Evolutionary conservation across 2,113 vertebrate genomes (phyloP), one percentile per base, ranked within the genome.

Genomic region (Egretta garzetta): DNA sequence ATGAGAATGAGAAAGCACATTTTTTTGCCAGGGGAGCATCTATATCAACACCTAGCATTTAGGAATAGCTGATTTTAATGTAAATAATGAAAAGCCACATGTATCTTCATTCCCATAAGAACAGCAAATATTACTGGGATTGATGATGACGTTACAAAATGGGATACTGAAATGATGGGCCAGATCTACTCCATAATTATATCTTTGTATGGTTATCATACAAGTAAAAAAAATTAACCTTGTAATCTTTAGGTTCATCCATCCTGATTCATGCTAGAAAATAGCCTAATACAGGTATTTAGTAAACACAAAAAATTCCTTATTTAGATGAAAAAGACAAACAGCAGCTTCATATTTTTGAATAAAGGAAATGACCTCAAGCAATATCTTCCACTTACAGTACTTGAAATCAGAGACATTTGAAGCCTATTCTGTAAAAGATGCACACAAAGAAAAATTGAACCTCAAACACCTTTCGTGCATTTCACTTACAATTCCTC

Each of bases 381-480:
- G 91, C 91, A 93, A 20, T 89, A 96, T 75, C 86, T 96, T 93
- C 80, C 53, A 82, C 56, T 94, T 89, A 80, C 12, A 12, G 32
- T 52, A 91, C 80, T 76, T 80, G 70, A 81, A 92, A 92, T 74
- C 35, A 47, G 73, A 91, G 59, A 68, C 24, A 0, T 94, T 93
- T 93, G 66, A 95, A 88, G 68, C 32, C 64, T 88, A 52, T 47
- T 93, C 39, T 86, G 60, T 28, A 93, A 87, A 92, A 97, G 83
- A 96, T 9, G 52, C 88, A 92, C 86, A 96, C 80, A 96, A 95
- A 96, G 86, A 91, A 96, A 87, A 45, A 67, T 10, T 93, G 84
- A 96, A 97, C 92, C 93, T 96, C 80, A 85, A 94, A 92, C 80
- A 92, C 96, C 95, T 97, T 97, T 87, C 11, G 15, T 91, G 94